Evolutionary conservation across 2,113 vertebrate species (phyloP).

Genomic region (Neomonachus schauinslandi): DNA sequence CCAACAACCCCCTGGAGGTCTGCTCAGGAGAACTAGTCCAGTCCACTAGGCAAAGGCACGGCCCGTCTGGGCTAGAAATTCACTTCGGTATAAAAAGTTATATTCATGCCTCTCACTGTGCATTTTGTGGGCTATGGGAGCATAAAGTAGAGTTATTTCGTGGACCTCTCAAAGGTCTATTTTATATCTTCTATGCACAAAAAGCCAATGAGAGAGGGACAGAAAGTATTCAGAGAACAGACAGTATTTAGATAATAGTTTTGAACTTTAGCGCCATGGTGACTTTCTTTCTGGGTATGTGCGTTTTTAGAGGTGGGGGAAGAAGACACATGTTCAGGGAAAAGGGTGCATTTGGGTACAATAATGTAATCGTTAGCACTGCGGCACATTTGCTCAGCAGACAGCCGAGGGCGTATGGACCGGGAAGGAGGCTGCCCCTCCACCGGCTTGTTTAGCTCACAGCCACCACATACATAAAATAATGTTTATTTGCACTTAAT

Average conservation of each 20-base stretch:
- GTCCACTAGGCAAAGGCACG: neutral
- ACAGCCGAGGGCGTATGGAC: neutral
- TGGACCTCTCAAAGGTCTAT: constrained; percentile 62
- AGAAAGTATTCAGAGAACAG: constrained; percentile 27
- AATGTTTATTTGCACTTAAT: constrained; percentile 67
- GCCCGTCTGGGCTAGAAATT: neutral
- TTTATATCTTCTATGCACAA: constrained; percentile 51
- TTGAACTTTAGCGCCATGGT: constrained; percentile 42
- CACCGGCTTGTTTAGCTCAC: constrained; percentile 49
- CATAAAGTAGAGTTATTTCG: constrained; percentile 63
- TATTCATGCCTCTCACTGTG: neutral
- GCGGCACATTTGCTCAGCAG: constrained; percentile 3
- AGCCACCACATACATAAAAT: neutral
- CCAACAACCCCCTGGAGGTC: rapidly evolving
- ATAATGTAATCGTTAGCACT: neutral
- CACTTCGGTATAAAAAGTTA: neutral
- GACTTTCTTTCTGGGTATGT: neutral
- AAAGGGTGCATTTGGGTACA: neutral
- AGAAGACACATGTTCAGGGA: neutral
- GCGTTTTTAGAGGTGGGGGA: neutral
- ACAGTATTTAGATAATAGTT: constrained; percentile 48
- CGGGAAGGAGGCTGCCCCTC: neutral
- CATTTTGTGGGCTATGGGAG: constrained; percentile 43
- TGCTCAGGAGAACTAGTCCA: neutral
- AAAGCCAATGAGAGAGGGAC: constrained; percentile 59